A percentile compares a stretch with the other conserved stretches of the same genome.
phyloP scores from a whole-genome alignment of 2,888 invertebrate species.

The Rhagophthalmus giganteus region DNA sequence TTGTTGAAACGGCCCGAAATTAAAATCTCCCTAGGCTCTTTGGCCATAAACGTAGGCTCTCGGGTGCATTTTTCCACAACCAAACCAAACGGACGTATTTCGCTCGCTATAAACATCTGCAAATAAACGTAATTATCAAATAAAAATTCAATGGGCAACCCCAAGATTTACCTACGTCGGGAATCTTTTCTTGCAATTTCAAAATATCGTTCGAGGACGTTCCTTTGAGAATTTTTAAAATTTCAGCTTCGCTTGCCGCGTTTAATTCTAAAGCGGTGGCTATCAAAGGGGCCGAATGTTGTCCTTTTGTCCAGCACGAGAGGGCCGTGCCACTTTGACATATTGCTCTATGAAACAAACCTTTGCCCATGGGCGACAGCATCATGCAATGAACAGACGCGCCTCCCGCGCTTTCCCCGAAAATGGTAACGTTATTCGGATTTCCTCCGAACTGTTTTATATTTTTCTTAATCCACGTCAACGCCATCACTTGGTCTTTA shows the following conservation, averaged over 20 bases:
- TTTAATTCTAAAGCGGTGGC: neutral
- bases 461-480: neutral
- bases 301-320: neutral
- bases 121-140: neutral
- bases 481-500: neutral
- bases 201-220: neutral
- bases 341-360: neutral
- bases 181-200: too few relatives aligned
- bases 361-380: neutral
- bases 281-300: neutral
- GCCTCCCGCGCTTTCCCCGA: neutral
- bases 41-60: slow-evolving; percentile 43
- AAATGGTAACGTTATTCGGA: neutral
- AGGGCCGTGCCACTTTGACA: neutral
- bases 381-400: neutral
- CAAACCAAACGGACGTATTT: slow-evolving; percentile 15
- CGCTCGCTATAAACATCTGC: neutral
- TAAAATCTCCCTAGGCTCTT: slow-evolving; percentile 43
- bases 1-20: slow-evolving; percentile 45
- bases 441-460: slow-evolving; percentile 1
- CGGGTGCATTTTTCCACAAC: slow-evolving; percentile 34
- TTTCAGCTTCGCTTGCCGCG: neutral
- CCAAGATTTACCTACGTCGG: too few relatives aligned
- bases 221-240: neutral
- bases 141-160: too few relatives aligned